phyloP scores from a whole-genome alignment of 2,888 invertebrate genomes.

The Laothoe populi region DNA sequence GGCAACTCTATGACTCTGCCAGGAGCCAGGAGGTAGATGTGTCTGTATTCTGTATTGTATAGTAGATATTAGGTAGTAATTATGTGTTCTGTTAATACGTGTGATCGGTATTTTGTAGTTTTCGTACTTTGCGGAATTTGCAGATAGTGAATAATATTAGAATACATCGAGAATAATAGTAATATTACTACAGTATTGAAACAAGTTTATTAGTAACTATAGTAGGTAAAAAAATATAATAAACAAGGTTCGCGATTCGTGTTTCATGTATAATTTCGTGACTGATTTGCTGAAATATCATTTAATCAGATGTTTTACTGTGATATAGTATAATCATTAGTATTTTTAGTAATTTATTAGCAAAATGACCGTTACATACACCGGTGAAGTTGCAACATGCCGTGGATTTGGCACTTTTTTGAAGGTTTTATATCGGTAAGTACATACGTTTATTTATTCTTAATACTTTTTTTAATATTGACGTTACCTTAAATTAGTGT shows the following conservation, averaged over 20 bases:
- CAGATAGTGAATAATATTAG: neutral
- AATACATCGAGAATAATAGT: neutral
- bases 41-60: too few species aligned
- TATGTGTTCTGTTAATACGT: neutral
- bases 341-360: neutral
- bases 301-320: neutral
- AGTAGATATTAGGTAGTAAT: neutral
- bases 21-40: too few species aligned
- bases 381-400: constrained; percentile 94
- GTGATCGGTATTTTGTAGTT: constrained; percentile 2
- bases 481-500: too few species aligned
- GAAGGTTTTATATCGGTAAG: constrained; percentile 92
- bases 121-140: neutral
- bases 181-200: too few species aligned
- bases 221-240: neutral
- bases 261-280: constrained; percentile 1
- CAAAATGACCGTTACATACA: constrained; percentile 93
- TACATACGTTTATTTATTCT: constrained; percentile 26
- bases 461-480: too few species aligned
- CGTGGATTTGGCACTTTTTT: constrained; percentile 94
- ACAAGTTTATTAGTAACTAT: neutral
- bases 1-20: too few species aligned
- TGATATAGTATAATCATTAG: constrained; percentile 17
- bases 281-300: neutral
- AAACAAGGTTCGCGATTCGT: neutral